phyloP scores from a whole-genome alignment of 2,113 vertebrate genomes.

The Tretioscincus oriximinensis region DNA sequence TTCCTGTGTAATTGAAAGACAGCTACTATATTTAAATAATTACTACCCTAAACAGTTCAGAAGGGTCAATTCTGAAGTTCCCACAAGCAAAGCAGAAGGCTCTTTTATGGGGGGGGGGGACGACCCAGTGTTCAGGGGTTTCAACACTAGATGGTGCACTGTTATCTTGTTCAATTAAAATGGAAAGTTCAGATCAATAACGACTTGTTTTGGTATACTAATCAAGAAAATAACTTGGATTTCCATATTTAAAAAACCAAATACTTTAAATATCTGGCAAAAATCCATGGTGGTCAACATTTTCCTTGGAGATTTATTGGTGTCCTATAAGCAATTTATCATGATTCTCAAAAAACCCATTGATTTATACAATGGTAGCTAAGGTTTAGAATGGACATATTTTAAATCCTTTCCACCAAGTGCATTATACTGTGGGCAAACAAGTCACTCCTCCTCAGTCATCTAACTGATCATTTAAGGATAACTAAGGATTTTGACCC shows the following conservation, averaged over 20 bases:
- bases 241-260: background rate
- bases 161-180: constrained; percentile 1
- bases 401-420: too few species aligned
- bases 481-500: too few species aligned
- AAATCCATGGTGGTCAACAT: background rate
- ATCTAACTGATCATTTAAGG: too few species aligned
- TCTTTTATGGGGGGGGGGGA: constrained; percentile 39
- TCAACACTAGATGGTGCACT: constrained; percentile 26
- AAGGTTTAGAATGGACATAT: too few species aligned
- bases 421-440: too few species aligned
- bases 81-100: constrained; percentile 56
- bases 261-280: background rate
- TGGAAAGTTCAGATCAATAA: constrained; percentile 60
- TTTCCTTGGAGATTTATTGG: background rate
- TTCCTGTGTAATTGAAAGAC: constrained; percentile 65
- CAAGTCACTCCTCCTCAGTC: too few species aligned
- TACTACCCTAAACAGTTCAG: constrained; percentile 55
- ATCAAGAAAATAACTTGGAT: background rate
- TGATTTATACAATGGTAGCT: too few species aligned
- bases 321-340: too few species aligned
- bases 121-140: constrained; percentile 59
- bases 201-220: constrained; percentile 51
- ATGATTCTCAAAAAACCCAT: too few species aligned
- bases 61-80: constrained; percentile 60
- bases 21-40: constrained; percentile 66